Conservation (phyloP, 2,888 invertebrate species). For the Drosophila basisetae region DNA sequence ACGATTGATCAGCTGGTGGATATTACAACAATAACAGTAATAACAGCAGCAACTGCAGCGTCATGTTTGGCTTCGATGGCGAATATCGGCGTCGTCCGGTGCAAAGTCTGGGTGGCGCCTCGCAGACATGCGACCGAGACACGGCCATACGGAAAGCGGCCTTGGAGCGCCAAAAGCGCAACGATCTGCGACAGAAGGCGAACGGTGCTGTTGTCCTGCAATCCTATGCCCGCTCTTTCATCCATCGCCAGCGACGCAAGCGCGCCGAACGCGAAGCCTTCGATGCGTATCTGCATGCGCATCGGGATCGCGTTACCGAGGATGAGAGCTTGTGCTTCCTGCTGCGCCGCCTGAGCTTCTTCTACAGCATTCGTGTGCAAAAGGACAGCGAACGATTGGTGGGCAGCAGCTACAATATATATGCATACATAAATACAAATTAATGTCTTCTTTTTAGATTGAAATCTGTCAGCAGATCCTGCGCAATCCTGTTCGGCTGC, state of each 20-base stretch:
- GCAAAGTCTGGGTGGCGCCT: constrained; percentile 96
- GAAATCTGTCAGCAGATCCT: constrained; percentile 84
- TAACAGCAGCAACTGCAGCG: constrained; percentile 50
- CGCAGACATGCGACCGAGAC: constrained; percentile 89
- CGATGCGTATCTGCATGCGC: constrained; percentile 86
- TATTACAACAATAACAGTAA: constrained; percentile 43
- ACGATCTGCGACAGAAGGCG: constrained; percentile 91
- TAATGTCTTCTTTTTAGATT: constrained; percentile 67
- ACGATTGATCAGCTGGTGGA: constrained; percentile 50
- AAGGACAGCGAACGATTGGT: constrained; percentile 90
- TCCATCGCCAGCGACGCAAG: constrained; percentile 89
- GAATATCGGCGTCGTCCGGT: constrained; percentile 94
- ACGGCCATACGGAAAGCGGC: constrained; percentile 91
- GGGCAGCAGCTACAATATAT: constrained; percentile 29
- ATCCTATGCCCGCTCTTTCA: constrained; percentile 91
- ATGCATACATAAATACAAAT: background rate
- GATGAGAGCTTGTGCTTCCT: constrained; percentile 86
- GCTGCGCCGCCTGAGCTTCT: constrained; percentile 90
- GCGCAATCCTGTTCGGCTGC: constrained; percentile 81
- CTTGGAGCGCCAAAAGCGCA: constrained; percentile 93
- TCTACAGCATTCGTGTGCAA: constrained; percentile 87
- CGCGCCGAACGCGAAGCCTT: constrained; percentile 89
- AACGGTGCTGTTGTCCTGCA: constrained; percentile 93
- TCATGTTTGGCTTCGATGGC: constrained; percentile 94
- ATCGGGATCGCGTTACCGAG: constrained; percentile 85